phyloP scores from a whole-genome alignment of 2,113 vertebrate species.

The Aviceda subcristata region DNA sequence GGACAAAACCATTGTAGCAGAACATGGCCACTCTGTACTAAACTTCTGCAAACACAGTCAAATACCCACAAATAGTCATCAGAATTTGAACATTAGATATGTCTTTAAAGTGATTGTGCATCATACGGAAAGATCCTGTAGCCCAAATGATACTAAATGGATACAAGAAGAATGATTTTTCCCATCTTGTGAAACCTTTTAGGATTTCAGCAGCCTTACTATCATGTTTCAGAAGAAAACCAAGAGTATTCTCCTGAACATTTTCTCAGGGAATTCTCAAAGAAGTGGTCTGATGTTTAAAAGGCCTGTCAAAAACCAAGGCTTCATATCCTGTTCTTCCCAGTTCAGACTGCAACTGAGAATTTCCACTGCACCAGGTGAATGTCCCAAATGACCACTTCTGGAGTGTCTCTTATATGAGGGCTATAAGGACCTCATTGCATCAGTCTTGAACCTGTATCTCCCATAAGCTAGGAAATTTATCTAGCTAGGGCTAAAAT shows the following conservation, averaged over 20 bases:
- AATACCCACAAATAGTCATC: neutral
- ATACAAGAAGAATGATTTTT: neutral
- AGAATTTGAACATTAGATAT: neutral
- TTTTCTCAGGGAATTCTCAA: neutral
- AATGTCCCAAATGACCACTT: neutral
- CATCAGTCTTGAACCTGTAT: neutral
- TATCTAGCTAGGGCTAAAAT: neutral
- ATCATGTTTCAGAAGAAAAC: neutral
- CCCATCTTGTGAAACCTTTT: neutral
- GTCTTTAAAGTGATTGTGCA: neutral
- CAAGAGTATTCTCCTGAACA: neutral
- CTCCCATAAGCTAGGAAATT: neutral
- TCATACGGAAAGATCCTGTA: neutral
- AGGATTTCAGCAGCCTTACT: neutral
- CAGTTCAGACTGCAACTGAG: neutral
- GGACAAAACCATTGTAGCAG: neutral
- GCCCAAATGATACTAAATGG: neutral
- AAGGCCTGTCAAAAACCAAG: neutral
- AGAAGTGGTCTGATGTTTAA: neutral
- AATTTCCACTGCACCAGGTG: neutral
- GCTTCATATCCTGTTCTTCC: neutral
- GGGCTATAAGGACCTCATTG: neutral
- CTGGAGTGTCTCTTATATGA: neutral
- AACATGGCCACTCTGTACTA: neutral
- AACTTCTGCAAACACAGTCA: neutral